phyloP scores from a whole-genome alignment of 2,113 vertebrate species.

The Lepus timidus region DNA sequence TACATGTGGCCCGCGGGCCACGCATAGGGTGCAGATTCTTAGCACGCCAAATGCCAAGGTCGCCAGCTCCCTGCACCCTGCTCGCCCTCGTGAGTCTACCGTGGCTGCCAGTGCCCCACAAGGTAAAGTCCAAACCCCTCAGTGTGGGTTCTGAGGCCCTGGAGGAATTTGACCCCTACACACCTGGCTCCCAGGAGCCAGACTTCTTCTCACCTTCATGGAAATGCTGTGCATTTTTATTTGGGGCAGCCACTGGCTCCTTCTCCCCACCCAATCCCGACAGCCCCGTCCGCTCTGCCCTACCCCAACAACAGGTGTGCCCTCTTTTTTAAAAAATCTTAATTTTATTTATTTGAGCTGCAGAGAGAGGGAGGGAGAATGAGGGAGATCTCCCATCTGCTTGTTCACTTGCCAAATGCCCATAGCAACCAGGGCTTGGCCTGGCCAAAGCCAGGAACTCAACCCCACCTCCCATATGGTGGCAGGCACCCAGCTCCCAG shows the following conservation, averaged over 20 bases:
- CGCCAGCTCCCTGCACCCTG: not conserved
- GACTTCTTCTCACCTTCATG: not conserved
- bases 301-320: not conserved
- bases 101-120: not conserved
- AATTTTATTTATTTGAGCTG: no score
- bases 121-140: slow-evolving; percentile 75
- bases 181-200: not conserved
- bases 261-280: not conserved
- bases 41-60: not conserved
- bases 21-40: not conserved
- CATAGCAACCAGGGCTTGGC: no score
- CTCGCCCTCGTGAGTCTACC: not conserved
- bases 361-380: no score
- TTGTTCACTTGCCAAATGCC: no score
- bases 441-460: no score
- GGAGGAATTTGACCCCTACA: slow-evolving; percentile 63
- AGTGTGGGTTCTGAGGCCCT: not conserved
- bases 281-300: not conserved
- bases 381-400: no score
- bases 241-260: no score
- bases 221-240: not conserved
- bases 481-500: no score
- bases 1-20: not conserved
- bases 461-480: no score
- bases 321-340: no score